Evolutionary conservation across 2,797 vertebrate species (phyloP).

Genomic region (Micrastur ruficollis): DNA sequence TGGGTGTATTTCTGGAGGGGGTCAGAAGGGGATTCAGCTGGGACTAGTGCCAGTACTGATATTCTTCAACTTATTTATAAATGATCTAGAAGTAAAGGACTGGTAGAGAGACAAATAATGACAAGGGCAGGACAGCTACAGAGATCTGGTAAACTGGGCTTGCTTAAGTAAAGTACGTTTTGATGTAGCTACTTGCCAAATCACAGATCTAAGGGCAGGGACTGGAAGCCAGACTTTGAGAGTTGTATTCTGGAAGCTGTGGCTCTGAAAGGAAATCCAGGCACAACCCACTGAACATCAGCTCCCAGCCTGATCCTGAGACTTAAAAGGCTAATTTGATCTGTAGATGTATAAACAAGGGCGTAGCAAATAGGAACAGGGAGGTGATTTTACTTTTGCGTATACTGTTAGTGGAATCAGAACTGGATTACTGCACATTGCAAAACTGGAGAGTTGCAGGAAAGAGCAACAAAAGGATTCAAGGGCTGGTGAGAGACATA

Average conservation of each 20-base stretch:
- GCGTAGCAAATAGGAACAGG: neutral
- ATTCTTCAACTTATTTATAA: neutral
- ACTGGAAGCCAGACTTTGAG: neutral
- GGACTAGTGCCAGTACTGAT: neutral
- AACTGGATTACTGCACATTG: neutral
- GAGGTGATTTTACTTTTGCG: neutral
- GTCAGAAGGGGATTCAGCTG: neutral
- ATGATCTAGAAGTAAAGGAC: neutral
- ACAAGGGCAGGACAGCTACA: neutral
- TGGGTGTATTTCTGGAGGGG: neutral
- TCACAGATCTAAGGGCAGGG: neutral
- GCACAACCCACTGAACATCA: neutral
- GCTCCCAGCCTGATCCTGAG: neutral
- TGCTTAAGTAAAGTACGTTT: neutral
- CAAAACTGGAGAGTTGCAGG: neutral
- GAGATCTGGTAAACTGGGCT: neutral
- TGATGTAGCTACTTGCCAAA: neutral
- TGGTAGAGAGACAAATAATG: neutral
- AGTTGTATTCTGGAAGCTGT: neutral
- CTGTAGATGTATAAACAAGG: neutral
- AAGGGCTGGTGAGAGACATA: neutral
- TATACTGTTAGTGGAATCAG: neutral
- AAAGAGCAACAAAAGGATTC: slow-evolving; percentile 13
- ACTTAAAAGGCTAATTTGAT: neutral
- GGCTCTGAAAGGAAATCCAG: neutral